Evolutionary conservation across 2,113 vertebrate species (phyloP), one percentile per base, ranked within the genome.

Genomic region (Edolisoma coerulescens): DNA sequence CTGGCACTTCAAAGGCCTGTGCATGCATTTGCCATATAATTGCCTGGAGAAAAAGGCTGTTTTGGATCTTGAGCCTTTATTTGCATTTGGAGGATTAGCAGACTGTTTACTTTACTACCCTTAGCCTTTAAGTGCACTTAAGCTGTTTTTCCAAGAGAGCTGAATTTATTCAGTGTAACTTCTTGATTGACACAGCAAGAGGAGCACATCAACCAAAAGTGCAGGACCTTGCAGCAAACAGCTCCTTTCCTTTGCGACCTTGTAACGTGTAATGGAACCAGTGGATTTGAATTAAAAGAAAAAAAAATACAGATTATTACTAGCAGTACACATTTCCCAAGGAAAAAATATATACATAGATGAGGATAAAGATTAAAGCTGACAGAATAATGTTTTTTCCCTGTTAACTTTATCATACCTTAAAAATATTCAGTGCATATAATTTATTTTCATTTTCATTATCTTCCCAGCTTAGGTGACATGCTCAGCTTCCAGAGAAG

Each of bases 81-180:
- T 97, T 96, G 75, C 94, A 91, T 95, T 91, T 93, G 47, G 81
- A 93, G 61, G 73, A 94, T 92, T 95, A 95, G 57, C 84, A 93
- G 79, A 15, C 59, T 96, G 93, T 97, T 96, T 95, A 88, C 94
- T 90, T 84, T 86, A 52, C 69, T 83, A 63, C 76, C 54, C 59
- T 92, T 91, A 93, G 65, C 70, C 64, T 93, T 89, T 88, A 96
- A 97, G 95, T 87, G 90, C 84, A 79, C 88, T 96, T 96, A 68
- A 84, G 64, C 50, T 87, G 52, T 84, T 91, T 97, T 90, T 90
- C 80, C 56, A 76, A 59, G 44, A 75, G 75, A 80, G 54, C n/a
- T 95, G 95, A 83, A 82, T 91, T 90, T 97, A 87, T 95, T 92
- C 59, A 86, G 47, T 52, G 33, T n/a, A 93, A 86, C 90, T 94